Evolutionary conservation across 2,113 vertebrate genomes (phyloP).

Genomic region (Brevimyrus niger): DNA sequence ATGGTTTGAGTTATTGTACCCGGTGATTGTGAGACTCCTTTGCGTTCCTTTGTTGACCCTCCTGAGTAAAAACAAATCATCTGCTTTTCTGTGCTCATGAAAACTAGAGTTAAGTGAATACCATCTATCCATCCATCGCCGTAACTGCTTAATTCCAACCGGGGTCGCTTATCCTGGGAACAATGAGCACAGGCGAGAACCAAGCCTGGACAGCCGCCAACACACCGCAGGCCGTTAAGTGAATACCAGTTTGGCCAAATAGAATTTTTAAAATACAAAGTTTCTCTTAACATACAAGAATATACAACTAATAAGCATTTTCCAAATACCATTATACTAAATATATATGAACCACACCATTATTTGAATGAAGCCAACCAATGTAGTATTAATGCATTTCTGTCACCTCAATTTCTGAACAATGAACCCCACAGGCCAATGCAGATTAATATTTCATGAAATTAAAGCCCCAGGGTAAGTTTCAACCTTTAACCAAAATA

Average conservation of each 20-base stretch:
- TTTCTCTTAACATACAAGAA: not conserved
- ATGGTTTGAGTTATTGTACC: not conserved
- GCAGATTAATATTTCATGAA: not conserved
- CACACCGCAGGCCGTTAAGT: not conserved
- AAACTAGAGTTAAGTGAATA: not conserved
- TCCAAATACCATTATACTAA: not conserved
- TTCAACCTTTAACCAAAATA: not conserved
- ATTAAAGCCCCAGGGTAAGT: not conserved
- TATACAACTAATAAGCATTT: not conserved
- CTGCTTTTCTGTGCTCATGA: not conserved
- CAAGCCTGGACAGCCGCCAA: too few species aligned
- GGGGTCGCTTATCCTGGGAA: too few species aligned
- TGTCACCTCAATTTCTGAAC: not conserved
- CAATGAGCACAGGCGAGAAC: too few species aligned
- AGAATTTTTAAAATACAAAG: not conserved
- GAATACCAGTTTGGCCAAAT: not conserved
- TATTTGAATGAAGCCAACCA: not conserved
- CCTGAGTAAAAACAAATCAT: not conserved
- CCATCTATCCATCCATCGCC: too few species aligned
- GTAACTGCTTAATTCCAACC: too few species aligned
- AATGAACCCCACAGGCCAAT: not conserved
- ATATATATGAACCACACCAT: not conserved
- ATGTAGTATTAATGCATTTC: not conserved
- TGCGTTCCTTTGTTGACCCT: not conserved
- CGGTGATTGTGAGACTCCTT: not conserved